These are phyloP conservation scores for Leptinotarsa peninsularis DNA, from an alignment of 2,888 invertebrate genomes.

Conservation along the genomic window DNA sequence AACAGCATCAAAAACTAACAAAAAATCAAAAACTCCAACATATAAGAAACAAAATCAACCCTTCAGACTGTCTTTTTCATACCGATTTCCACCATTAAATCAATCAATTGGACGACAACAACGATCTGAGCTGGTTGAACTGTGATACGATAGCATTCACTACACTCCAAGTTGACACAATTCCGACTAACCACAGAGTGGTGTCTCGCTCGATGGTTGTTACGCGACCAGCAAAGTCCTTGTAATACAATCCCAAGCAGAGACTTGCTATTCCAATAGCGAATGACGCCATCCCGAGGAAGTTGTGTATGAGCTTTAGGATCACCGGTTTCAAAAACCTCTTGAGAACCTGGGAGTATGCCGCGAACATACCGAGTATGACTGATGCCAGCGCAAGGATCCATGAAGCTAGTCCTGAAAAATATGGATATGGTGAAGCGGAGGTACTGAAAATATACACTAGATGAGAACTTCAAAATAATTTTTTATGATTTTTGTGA, in stretches of 20 bases:
- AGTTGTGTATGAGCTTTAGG: conserved; percentile 50
- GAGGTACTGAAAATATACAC: too few relatives aligned
- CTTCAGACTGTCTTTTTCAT: too few relatives aligned
- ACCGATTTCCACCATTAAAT: too few relatives aligned
- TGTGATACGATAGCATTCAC: neutral
- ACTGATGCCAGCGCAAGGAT: conserved; percentile 47
- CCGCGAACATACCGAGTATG: conserved; percentile 48
- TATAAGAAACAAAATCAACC: too few relatives aligned
- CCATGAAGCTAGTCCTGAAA: conserved; percentile 53
- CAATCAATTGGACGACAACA: neutral
- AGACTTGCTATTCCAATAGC: conserved; percentile 49
- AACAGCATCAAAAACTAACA: too few relatives aligned
- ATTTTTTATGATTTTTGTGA: too few relatives aligned
- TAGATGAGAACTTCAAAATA: too few relatives aligned
- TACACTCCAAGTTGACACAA: conserved; percentile 45
- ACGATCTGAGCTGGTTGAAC: neutral
- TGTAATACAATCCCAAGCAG: conserved; percentile 36
- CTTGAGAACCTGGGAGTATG: conserved; percentile 42
- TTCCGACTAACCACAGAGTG: conserved; percentile 33
- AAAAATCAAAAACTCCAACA: too few relatives aligned
- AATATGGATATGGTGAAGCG: neutral
- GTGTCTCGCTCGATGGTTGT: conserved; percentile 34
- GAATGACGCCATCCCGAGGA: conserved; percentile 49
- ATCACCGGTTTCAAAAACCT: conserved; percentile 47
- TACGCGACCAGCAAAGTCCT: conserved; percentile 21